Evolutionary conservation across 2,797 vertebrate genomes (phyloP).

Genomic region (Rhincodon typus): DNA sequence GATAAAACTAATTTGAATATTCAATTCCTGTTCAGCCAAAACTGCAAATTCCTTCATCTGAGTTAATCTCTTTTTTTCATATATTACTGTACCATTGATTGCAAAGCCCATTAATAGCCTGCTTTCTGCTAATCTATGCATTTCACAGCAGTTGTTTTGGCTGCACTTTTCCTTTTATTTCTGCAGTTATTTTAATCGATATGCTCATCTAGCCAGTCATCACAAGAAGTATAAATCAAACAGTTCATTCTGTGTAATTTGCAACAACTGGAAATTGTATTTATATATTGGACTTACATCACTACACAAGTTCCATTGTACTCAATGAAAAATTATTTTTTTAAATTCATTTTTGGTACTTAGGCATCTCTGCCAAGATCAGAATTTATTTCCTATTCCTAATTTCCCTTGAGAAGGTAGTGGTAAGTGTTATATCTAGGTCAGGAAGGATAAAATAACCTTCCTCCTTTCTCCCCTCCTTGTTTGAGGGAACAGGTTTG

Average conservation of each 20-base stretch:
- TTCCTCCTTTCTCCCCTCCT: too few species aligned
- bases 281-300: not conserved
- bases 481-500: too few species aligned
- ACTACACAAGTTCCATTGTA: not conserved
- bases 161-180: not conserved
- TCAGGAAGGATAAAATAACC: too few species aligned
- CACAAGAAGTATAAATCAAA: not conserved
- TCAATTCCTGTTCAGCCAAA: not conserved
- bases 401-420: too few species aligned
- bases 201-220: not conserved
- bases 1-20: not conserved
- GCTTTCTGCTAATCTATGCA: not conserved
- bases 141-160: not conserved
- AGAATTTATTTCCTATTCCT: too few species aligned
- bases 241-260: not conserved
- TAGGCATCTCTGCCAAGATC: too few species aligned
- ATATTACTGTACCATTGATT: not conserved
- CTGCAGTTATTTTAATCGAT: not conserved
- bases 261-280: not conserved
- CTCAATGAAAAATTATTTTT: not conserved
- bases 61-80: not conserved
- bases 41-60: not conserved
- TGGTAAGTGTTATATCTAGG: too few species aligned
- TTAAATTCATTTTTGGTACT: not conserved
- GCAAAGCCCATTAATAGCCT: not conserved